Percentiles rank a stretch among this genome's conserved stretches.
Evolutionary conservation across 1,140 invertebrate species (phyloP).

Genomic region (Drosophila leontia): DNA sequence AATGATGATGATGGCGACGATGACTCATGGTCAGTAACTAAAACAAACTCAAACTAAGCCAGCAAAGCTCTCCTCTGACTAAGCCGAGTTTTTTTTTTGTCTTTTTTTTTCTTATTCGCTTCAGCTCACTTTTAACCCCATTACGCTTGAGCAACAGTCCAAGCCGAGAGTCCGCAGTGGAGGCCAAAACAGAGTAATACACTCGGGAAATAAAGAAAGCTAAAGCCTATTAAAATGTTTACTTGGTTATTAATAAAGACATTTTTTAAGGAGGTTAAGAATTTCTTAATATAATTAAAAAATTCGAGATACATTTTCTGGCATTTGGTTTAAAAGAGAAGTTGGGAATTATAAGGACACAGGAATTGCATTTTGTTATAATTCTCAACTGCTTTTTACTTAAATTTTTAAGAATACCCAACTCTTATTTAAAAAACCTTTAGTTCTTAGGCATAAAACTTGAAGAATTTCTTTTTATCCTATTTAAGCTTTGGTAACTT

Average conservation of each 20-base stretch:
- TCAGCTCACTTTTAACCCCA: constrained; percentile 81
- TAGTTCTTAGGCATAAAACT: neutral
- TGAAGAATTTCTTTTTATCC: neutral
- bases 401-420: neutral
- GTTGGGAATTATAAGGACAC: neutral
- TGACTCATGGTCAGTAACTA: constrained; percentile 44
- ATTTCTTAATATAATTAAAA: neutral
- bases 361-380: neutral
- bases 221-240: neutral
- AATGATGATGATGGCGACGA: constrained; percentile 6
- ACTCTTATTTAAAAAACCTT: neutral
- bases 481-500: neutral
- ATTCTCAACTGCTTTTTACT: neutral
- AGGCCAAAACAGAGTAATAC: constrained; percentile 14
- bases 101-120: constrained; percentile 62
- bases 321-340: neutral
- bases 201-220: constrained; percentile 9
- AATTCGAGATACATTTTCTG: neutral
- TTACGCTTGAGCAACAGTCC: constrained; percentile 76
- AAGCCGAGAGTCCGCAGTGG: constrained; percentile 33
- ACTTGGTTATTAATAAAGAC: neutral
- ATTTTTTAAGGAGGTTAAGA: neutral
- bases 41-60: constrained; percentile 14
- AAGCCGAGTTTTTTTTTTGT: constrained; percentile 35
- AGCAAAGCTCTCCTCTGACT: constrained; percentile 39